Percentiles rank a stretch among this genome's conserved stretches.
These are phyloP conservation scores for Melinopterus prodromus DNA, from an alignment of 2,888 invertebrate species.

Conservation along the genomic window DNA sequence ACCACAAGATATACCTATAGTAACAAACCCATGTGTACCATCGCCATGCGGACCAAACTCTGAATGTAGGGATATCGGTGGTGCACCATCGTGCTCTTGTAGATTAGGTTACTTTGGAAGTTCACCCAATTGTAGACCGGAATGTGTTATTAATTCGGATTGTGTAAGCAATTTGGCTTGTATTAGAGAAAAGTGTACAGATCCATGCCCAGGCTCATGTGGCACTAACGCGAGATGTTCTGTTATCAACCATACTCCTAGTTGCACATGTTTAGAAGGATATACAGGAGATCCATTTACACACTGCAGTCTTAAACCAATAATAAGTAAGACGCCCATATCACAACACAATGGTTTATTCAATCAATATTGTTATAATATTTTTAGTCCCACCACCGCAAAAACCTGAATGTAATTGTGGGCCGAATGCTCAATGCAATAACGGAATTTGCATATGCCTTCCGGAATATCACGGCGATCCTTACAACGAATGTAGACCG, in stretches of 20 bases:
- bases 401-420: conserved; percentile 74
- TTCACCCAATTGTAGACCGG: conserved; percentile 73
- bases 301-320: conserved; percentile 63
- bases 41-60: conserved; percentile 84
- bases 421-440: conserved; percentile 76
- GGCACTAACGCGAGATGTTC: conserved; percentile 69
- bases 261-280: conserved; percentile 69
- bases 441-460: conserved; percentile 78
- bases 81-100: conserved; percentile 70
- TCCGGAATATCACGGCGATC: conserved; percentile 79
- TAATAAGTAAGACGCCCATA: conserved; percentile 66
- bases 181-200: conserved; percentile 65
- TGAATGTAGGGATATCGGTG: conserved; percentile 70
- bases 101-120: conserved; percentile 66
- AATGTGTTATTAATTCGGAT: conserved; percentile 70
- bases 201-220: conserved; percentile 73
- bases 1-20: conserved; percentile 47
- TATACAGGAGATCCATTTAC: conserved; percentile 71
- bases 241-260: conserved; percentile 74
- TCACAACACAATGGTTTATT: conserved; percentile 58
- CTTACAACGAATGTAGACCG: conserved; percentile 74
- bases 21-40: conserved; percentile 71
- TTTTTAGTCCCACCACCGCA: conserved; percentile 49
- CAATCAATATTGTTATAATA: conserved; percentile 42
- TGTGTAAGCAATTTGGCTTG: conserved; percentile 68